Base-by-base conservation (phyloP, 2,888 invertebrate species). In the Tanypteryx hageni region DNA sequence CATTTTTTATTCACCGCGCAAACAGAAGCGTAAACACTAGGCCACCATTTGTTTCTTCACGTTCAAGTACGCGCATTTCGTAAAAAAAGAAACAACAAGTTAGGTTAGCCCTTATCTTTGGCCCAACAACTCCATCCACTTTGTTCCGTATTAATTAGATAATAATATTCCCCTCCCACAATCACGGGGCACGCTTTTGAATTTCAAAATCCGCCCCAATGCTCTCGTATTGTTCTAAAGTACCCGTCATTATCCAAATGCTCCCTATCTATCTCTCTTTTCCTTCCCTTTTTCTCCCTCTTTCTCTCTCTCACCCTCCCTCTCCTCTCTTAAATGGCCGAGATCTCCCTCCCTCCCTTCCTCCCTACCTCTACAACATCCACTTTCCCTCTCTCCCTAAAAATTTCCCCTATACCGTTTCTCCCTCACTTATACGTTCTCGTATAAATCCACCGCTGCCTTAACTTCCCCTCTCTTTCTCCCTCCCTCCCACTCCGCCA, bases 151-250 rank as follows among this genome's bases (percentile, higher is more conserved):
- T 86, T 86, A 86, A 86, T 86, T 86, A 31, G 86, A 86, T 86
- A 86, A 83, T 83, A 57, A 86, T 86, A 86, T 86, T 86, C 86
- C 86, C 31, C 61, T 31, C 86, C 22, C 61, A 31, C 86, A 86
- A 86, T 86, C 86, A 86, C 61, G 86, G 31, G 18, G 86, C 86
- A 64, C 86, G 86, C 86, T 86, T 61, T 86, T 86, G 86, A 86
- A 86, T 61, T 64, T 64, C 86, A 61, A 61, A 86, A 86, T 61
- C 86, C 86, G 16, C 86, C 86, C 61, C 16, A 61, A 86, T 31
- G 61, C 86, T 64, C 86, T 86, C 86, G 86, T 64, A 86, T 86
- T 86, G 86, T 86, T 86, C 86, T 64, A 86, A 86, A 86, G 86
- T 86, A 31, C 59, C 83, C 86, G 86, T 86, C 86, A 86, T 86